phyloP scores from a whole-genome alignment of 2,888 invertebrate genomes.

The Tortricodes alternella region DNA sequence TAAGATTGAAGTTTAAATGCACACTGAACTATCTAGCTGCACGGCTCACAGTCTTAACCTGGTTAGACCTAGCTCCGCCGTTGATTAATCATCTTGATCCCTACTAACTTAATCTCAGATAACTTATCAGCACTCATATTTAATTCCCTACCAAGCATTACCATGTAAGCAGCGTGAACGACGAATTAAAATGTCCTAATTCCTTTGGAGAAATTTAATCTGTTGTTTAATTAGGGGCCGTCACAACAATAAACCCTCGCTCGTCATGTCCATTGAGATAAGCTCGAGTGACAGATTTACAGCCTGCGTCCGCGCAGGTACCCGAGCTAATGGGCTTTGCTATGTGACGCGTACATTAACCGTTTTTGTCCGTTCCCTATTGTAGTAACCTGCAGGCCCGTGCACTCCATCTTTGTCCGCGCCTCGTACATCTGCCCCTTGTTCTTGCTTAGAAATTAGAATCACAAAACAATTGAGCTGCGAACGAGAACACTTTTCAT shows the following conservation, averaged over 20 bases:
- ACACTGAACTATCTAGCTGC: too few relatives aligned
- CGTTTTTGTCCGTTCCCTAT: slow-evolving; percentile 61
- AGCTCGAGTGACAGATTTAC: slow-evolving; percentile 66
- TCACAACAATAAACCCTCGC: slow-evolving; percentile 56
- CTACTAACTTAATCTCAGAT: slow-evolving; percentile 15
- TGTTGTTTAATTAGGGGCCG: slow-evolving; percentile 55
- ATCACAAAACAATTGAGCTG: slow-evolving; percentile 59
- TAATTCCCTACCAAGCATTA: slow-evolving; percentile 23
- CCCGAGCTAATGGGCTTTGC: slow-evolving; percentile 36
- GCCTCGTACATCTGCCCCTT: slow-evolving; percentile 61
- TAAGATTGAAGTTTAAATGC: too few relatives aligned
- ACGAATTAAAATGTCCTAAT: slow-evolving; percentile 19
- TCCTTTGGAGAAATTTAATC: slow-evolving; percentile 43
- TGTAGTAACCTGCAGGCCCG: slow-evolving; percentile 57
- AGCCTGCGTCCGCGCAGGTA: slow-evolving; percentile 62
- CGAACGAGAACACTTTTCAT: slow-evolving; percentile 44
- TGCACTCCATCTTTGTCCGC: slow-evolving; percentile 74
- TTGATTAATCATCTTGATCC: slow-evolving; percentile 14
- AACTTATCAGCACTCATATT: slow-evolving; percentile 19
- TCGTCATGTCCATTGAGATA: slow-evolving; percentile 52
- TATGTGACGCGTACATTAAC: slow-evolving; percentile 57
- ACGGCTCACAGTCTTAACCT: neutral
- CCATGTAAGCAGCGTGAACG: slow-evolving; percentile 28
- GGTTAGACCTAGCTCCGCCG: slow-evolving; percentile 8
- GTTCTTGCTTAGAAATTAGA: slow-evolving; percentile 77